Evolutionary conservation across 53 echinoderm and acorn worm species (phyloP).

Genomic region (Holothuria scabra): DNA sequence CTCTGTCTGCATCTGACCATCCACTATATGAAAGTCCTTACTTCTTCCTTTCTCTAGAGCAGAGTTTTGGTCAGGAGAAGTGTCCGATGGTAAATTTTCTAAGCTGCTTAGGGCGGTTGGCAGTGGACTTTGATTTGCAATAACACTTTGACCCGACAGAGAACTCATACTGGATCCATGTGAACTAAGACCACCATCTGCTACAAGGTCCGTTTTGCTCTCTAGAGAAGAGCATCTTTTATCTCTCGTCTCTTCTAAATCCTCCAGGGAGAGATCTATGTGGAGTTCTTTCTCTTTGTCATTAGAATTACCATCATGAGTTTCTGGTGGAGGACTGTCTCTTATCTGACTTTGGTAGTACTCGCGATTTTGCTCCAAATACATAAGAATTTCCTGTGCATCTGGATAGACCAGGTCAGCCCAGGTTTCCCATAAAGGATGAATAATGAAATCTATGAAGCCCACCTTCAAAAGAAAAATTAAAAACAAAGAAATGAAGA

Average conservation of each 20-base stretch:
- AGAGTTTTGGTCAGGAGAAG: constrained; percentile 6
- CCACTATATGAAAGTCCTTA: background rate
- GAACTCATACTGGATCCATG: constrained; percentile 49
- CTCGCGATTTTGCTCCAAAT: constrained; percentile 90
- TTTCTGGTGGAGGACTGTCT: constrained; percentile 84
- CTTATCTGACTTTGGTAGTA: constrained; percentile 92
- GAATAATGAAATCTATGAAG: constrained; percentile 96
- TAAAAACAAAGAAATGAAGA: background rate
- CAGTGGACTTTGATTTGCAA: constrained; percentile 41
- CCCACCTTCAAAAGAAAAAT: constrained; percentile 69
- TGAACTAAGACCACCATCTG: constrained; percentile 37
- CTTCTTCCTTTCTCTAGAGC: background rate
- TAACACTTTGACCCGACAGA: constrained; percentile 44
- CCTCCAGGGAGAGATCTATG: constrained; percentile 74
- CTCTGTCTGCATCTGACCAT: constrained; percentile 26
- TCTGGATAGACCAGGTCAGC: constrained; percentile 97
- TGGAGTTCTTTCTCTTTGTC: constrained; percentile 63
- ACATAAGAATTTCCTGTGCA: constrained; percentile 90
- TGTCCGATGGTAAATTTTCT: constrained; percentile 1
- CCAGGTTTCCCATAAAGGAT: constrained; percentile 98
- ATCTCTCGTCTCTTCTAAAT: constrained; percentile 57
- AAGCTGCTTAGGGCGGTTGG: constrained; percentile 18
- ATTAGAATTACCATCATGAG: constrained; percentile 51
- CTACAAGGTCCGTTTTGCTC: constrained; percentile 31
- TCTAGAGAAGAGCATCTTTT: constrained; percentile 28